A percentile compares a stretch with the other conserved stretches of the same genome.
Evolutionary conservation across 2,113 vertebrate species (phyloP).

Genomic region (Connochaetes taurinus): DNA sequence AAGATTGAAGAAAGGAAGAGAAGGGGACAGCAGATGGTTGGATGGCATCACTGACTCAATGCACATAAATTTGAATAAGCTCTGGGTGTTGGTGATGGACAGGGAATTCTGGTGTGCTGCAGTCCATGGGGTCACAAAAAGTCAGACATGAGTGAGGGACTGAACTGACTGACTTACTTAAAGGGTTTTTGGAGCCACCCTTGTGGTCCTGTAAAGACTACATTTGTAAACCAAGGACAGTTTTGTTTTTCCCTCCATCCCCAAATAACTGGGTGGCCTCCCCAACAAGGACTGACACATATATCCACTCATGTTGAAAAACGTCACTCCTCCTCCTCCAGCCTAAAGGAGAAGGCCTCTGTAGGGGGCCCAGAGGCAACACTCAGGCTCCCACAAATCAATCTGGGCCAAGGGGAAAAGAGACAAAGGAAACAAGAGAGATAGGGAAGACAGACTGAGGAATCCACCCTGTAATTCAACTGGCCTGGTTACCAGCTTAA

Average conservation of each 20-base stretch:
- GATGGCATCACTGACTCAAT: background rate
- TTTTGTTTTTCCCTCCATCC: background rate
- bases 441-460: background rate
- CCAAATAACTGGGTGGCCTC: background rate
- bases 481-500: background rate
- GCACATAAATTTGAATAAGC: background rate
- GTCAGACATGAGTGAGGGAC: background rate
- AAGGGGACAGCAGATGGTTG: background rate
- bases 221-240: background rate
- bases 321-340: background rate
- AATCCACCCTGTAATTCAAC: background rate
- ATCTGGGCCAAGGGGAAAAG: background rate
- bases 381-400: background rate
- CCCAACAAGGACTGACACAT: background rate
- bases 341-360: background rate
- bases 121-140: background rate
- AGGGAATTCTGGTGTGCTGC: background rate
- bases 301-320: background rate
- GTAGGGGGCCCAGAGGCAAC: background rate
- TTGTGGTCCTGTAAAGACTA: background rate
- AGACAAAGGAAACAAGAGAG: background rate
- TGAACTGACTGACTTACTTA: background rate
- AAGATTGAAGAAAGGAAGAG: background rate
- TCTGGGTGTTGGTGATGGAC: background rate
- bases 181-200: background rate